A percentile compares a stretch with the other conserved stretches of the same genome.
phyloP scores from a whole-genome alignment of 2,113 vertebrate species.

The Pyrgilauda ruficollis region DNA sequence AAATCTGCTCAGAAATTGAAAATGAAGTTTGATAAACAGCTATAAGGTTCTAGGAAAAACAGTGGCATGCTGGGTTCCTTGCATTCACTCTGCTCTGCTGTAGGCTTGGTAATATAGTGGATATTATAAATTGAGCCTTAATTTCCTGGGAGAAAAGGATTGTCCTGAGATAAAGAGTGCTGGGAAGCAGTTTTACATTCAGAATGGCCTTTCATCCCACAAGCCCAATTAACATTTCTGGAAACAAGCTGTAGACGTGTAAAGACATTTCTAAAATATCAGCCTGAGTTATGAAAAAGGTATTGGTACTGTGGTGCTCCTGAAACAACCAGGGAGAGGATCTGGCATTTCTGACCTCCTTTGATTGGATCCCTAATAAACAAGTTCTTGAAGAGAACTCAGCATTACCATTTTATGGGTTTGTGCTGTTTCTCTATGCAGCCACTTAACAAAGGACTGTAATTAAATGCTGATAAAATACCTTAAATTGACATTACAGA shows the following conservation, averaged over 20 bases:
- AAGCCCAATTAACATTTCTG: neutral
- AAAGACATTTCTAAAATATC: neutral
- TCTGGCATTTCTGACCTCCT: neutral
- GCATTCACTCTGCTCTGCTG: neutral
- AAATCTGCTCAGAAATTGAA: neutral
- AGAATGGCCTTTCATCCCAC: neutral
- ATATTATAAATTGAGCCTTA: neutral
- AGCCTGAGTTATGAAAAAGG: neutral
- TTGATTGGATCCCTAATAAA: neutral
- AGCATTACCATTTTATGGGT: neutral
- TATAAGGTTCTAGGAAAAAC: neutral
- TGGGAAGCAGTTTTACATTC: neutral
- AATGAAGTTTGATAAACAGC: neutral
- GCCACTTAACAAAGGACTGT: neutral
- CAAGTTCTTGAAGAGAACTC: neutral
- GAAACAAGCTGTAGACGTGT: neutral
- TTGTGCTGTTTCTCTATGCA: neutral
- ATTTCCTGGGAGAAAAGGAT: neutral
- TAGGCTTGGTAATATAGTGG: accelerated
- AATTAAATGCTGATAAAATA: neutral
- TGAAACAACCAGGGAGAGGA: neutral
- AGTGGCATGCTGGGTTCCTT: neutral
- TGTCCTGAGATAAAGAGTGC: neutral
- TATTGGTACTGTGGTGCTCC: neutral
- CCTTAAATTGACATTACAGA: neutral